A percentile compares a stretch with the other conserved stretches of the same genome.
phyloP scores from a whole-genome alignment of 2,888 invertebrate genomes.

The Pseudococcus jackbeardsleyi region DNA sequence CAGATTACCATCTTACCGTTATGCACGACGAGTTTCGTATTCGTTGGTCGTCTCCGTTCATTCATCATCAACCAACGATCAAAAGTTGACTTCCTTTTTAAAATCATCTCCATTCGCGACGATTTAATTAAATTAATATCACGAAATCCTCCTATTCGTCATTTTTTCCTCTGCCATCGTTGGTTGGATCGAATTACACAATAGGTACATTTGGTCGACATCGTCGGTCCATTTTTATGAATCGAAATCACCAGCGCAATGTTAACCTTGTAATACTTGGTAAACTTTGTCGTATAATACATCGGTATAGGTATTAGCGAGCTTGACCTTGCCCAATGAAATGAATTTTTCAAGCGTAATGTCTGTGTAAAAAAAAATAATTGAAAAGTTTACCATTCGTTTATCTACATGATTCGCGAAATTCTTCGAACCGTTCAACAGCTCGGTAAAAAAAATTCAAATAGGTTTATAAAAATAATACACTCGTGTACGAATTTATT shows the following conservation, averaged over 20 bases:
- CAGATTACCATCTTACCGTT: background rate
- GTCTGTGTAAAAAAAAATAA: background rate
- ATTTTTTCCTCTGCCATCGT: background rate
- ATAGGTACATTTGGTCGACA: background rate
- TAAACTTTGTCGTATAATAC: background rate
- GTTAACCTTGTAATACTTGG: constrained; percentile 23
- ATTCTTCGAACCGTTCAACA: background rate
- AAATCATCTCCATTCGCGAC: background rate
- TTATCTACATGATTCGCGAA: background rate
- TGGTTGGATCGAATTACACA: background rate
- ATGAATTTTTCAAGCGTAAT: background rate
- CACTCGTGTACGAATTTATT: background rate
- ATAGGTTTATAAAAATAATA: background rate
- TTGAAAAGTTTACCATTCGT: background rate
- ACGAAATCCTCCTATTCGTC: background rate
- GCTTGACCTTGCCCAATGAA: constrained; percentile 29
- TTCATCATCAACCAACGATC: background rate
- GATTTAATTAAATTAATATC: constrained; percentile 6
- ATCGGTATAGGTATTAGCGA: background rate
- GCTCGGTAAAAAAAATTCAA: background rate
- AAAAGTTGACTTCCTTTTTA: constrained; percentile 4
- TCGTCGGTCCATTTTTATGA: constrained; percentile 13
- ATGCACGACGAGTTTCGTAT: background rate
- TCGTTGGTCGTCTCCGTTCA: background rate
- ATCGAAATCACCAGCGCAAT: background rate